Conservation (phyloP, 2,888 invertebrate genomes). For the Druceiella hillmani region DNA sequence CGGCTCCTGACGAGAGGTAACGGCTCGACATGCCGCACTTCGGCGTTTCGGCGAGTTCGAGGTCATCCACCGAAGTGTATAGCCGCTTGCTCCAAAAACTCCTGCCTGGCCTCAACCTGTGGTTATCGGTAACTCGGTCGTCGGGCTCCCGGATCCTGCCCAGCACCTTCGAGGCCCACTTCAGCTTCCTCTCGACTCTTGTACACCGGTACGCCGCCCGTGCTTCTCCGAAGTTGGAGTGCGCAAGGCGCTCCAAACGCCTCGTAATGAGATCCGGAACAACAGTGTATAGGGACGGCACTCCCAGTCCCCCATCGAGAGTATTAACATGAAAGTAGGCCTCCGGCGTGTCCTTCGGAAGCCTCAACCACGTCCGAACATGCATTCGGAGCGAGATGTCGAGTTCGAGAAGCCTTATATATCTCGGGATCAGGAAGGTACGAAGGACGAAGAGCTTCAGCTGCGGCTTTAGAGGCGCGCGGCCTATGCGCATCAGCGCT, state of each 20-base stretch:
- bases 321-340: slow-evolving; percentile 28
- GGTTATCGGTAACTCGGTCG: too few species aligned
- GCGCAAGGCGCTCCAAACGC: slow-evolving; percentile 22
- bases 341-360: slow-evolving; percentile 28
- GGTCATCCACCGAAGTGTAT: slow-evolving; percentile 22
- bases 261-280: slow-evolving; percentile 21
- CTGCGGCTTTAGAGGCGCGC: slow-evolving; percentile 32
- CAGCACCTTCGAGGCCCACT: too few species aligned
- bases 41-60: slow-evolving; percentile 16
- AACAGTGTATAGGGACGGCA: slow-evolving; percentile 26
- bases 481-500: slow-evolving; percentile 25
- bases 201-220: slow-evolving; percentile 20
- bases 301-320: slow-evolving; percentile 23
- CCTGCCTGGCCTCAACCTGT: too few species aligned
- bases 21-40: neutral
- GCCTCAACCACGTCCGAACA: slow-evolving; percentile 26
- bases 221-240: slow-evolving; percentile 20
- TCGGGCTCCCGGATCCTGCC: too few species aligned
- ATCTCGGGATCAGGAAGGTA: slow-evolving; percentile 31
- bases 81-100: slow-evolving; percentile 13
- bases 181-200: slow-evolving; percentile 19
- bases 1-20: too few species aligned
- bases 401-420: slow-evolving; percentile 25
- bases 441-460: slow-evolving; percentile 31
- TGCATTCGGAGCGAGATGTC: slow-evolving; percentile 28